Evolutionary conservation across 2,113 vertebrate genomes (phyloP).

Genomic region (Oxyruncus cristatus): DNA sequence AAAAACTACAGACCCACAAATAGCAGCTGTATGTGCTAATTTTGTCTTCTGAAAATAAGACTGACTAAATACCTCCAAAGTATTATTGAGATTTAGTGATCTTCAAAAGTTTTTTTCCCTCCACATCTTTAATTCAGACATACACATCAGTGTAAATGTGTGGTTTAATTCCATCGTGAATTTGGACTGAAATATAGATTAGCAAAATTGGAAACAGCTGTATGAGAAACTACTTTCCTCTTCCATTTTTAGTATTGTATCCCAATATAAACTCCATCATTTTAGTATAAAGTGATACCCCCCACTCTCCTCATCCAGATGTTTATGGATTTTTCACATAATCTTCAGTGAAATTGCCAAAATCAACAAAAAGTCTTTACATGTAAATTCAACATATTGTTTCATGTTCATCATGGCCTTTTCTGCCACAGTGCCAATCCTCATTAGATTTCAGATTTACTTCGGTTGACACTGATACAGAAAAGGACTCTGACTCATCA

Average conservation of each 20-base stretch:
- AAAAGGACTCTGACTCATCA: slow-evolving; percentile 81
- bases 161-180: slow-evolving; percentile 72
- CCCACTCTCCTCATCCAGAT: slow-evolving; percentile 76
- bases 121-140: slow-evolving; percentile 63
- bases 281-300: slow-evolving; percentile 70
- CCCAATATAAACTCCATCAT: slow-evolving; percentile 82
- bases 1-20: slow-evolving; percentile 43
- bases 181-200: slow-evolving; percentile 81
- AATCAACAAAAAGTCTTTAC: slow-evolving; percentile 81
- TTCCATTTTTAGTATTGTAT: slow-evolving; percentile 83
- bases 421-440: slow-evolving; percentile 76
- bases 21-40: slow-evolving; percentile 61
- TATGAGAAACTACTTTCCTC: slow-evolving; percentile 80
- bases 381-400: slow-evolving; percentile 84
- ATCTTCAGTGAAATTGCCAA: slow-evolving; percentile 81
- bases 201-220: slow-evolving; percentile 85
- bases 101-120: slow-evolving; percentile 42
- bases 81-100: slow-evolving; percentile 36
- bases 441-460: slow-evolving; percentile 81
- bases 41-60: slow-evolving; percentile 61
- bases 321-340: slow-evolving; percentile 80
- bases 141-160: slow-evolving; percentile 71
- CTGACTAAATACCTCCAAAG: slow-evolving; percentile 63
- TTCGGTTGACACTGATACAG: slow-evolving; percentile 73
- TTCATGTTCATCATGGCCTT: slow-evolving; percentile 82